phyloP scores from a whole-genome alignment of 2,888 invertebrate species.

The Pseudolycoriella hygida region DNA sequence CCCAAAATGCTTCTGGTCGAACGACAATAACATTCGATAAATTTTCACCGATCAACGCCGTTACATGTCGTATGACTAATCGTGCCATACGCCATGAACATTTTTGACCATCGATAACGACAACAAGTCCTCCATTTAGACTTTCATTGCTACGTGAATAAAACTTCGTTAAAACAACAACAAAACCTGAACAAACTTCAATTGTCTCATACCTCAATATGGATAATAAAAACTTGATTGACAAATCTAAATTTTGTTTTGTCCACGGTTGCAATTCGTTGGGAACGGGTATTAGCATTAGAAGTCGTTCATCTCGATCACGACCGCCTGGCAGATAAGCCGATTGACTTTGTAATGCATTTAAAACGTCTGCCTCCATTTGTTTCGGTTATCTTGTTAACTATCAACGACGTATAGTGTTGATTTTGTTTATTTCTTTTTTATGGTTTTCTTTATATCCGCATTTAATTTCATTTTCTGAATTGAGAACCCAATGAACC shows the following conservation, averaged over 20 bases:
- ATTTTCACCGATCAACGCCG: conserved; percentile 31
- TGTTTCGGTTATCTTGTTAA: not conserved
- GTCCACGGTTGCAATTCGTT: conserved; percentile 34
- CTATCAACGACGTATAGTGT: not conserved
- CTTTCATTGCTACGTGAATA: conserved; percentile 1
- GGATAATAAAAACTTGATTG: conserved; percentile 25
- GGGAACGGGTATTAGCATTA: conserved; percentile 42
- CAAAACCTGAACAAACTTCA: too few relatives aligned
- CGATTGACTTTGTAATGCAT: conserved; percentile 38
- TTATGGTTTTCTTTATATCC: not conserved
- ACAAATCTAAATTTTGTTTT: conserved; percentile 23
- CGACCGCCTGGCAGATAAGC: conserved; percentile 46
- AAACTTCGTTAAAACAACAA: not conserved
- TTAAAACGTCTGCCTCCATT: conserved; percentile 38
- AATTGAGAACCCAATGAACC: not conserved
- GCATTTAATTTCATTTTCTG: not conserved
- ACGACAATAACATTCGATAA: conserved; percentile 41
- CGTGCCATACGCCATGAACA: conserved; percentile 44
- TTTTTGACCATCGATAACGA: conserved; percentile 45
- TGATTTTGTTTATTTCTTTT: not conserved
- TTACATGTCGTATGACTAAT: conserved; percentile 39
- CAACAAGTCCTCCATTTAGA: conserved; percentile 32
- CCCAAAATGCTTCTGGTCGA: conserved; percentile 57
- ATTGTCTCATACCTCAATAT: conserved; percentile 24
- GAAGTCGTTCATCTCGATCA: conserved; percentile 43